Conservation (phyloP, 1,140 invertebrate species). For the Drosophila repletoides region DNA sequence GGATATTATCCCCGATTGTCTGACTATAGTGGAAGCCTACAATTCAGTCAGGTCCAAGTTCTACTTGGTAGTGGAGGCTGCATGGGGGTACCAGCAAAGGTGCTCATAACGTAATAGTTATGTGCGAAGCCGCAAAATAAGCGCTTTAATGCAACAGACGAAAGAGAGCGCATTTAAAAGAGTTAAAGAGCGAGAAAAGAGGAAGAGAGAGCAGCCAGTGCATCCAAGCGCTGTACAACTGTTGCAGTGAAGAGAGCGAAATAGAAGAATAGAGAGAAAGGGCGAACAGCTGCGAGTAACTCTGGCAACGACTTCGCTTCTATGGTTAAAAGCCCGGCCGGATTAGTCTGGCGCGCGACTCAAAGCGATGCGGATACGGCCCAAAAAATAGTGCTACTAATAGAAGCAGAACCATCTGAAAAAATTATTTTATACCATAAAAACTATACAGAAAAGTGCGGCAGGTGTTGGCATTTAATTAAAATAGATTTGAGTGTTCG, state of each 20-base stretch:
- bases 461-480: too few relatives aligned
- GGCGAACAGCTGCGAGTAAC: conserved; percentile 23
- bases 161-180: conserved; percentile 4
- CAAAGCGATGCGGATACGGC: conserved; percentile 46
- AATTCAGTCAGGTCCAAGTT: too few relatives aligned
- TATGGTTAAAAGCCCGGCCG: conserved; percentile 51
- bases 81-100: too few relatives aligned
- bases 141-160: conserved; percentile 30
- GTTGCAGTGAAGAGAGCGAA: conserved; percentile 51
- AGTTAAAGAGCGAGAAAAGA: background rate
- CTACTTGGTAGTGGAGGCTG: too few relatives aligned
- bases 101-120: conserved; percentile 68
- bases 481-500: too few relatives aligned
- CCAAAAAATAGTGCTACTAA: too few relatives aligned
- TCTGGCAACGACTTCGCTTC: conserved; percentile 39
- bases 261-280: background rate
- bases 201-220: conserved; percentile 11
- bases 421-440: too few relatives aligned
- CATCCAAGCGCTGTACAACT: conserved; percentile 22
- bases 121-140: conserved; percentile 55
- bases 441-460: background rate
- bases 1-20: too few relatives aligned
- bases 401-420: too few relatives aligned
- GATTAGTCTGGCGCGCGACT: conserved; percentile 73
- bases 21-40: too few relatives aligned